Evolutionary conservation across 1,140 invertebrate species (phyloP), one percentile per base, ranked within the genome.

Genomic region (Aethina tumida): DNA sequence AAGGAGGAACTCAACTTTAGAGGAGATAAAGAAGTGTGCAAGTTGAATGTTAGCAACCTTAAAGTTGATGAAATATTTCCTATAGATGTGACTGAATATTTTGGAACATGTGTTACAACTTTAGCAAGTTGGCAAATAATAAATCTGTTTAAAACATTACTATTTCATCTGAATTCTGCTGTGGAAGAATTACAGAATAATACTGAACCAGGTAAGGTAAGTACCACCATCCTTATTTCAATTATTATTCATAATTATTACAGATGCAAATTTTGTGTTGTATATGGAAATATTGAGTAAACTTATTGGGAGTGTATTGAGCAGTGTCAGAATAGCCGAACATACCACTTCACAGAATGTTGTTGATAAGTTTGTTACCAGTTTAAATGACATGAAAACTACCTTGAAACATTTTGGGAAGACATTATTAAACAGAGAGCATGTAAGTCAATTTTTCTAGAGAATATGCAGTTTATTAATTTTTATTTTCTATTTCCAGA

Each of bases 61-160:
- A 35, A 20, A 36, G 19, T 39, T 32, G 33, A 41, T 7, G 21
- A 47, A 26, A 37, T 55, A 10, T 49, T 55, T 19, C 53, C 52
- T 0, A 21, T 45, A 31, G 39, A 34, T 12, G 55, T 61, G 27
- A 29, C 57, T 25, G 17, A 44, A 5, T 40, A 35, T 40, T 57
- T 59, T 31, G 39, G 44, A 4, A 45, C 41, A 13, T 50, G 48
- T 39, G 49, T 55, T 18, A 36, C 25, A 19, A 39, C 35, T 18
- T 38, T 58, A 37, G 40, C 51, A 5, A 57, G 48, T 33, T 53
- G 54, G 54, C 54, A 57, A 45, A 39, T 53, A 21, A 57, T 58
- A 25, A 54, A 57, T 45, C 18, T 59, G n/a, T 50, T 59, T 24
- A 57, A 54, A 43, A 58, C 56, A 7, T 38, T 59, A 18, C 18